Evolutionary conservation across 35 echinoderm and acorn worm species (phyloP).

Genomic region (Lytechinus pictus): DNA sequence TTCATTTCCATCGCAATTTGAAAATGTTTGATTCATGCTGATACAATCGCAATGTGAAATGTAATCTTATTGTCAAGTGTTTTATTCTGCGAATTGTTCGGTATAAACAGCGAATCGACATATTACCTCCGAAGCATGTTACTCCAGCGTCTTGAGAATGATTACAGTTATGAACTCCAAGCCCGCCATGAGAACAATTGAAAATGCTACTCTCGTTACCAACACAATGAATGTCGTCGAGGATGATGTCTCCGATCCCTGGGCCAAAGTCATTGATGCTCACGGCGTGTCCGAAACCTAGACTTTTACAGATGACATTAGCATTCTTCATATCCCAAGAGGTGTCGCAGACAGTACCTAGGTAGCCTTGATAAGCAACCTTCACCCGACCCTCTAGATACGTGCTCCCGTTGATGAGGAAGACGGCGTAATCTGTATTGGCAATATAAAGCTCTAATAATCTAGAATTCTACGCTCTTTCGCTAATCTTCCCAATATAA

Average conservation of each 20-base stretch:
- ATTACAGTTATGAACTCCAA: constrained; percentile 52
- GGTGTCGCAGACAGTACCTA: constrained; percentile 68
- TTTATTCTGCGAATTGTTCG: no score
- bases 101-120: not conserved
- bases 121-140: constrained; percentile 24
- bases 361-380: not conserved
- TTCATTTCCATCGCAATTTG: no score
- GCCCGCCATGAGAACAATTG: constrained; percentile 39
- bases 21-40: no score
- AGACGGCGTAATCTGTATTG: not conserved
- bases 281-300: not conserved
- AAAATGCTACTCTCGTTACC: constrained; percentile 41
- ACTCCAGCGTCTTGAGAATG: constrained; percentile 72
- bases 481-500: no score
- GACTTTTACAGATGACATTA: constrained; percentile 38
- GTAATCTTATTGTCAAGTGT: no score
- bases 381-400: constrained; percentile 47
- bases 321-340: constrained; percentile 46
- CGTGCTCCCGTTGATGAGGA: constrained; percentile 45
- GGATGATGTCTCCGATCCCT: constrained; percentile 4
- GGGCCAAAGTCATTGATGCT: not conserved
- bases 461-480: no score
- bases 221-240: constrained; percentile 18
- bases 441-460: not conserved
- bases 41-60: no score